Percentiles rank a stretch among this genome's conserved stretches.
Conservation (phyloP, 2,888 invertebrate species). For the Kuschelorhynchus macadamiae region DNA sequence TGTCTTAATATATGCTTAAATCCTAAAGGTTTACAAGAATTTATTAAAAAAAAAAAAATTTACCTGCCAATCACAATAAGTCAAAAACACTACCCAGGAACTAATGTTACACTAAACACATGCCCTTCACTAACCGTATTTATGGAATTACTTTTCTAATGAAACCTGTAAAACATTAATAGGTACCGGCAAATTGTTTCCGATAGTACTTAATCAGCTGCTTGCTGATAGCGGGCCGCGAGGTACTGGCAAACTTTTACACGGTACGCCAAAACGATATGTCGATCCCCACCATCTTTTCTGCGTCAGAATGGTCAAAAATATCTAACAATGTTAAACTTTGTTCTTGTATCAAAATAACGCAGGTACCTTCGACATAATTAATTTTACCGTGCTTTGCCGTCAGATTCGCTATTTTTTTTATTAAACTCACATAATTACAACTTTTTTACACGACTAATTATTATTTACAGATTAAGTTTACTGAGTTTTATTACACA, state of each 20-base stretch:
- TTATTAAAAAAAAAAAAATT: no score
- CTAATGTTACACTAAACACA: no score
- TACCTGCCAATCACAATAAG: no score
- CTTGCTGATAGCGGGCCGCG: constrained; percentile 23
- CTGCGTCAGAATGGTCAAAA: constrained; percentile 17
- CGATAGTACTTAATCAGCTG: constrained; percentile 19
- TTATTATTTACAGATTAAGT: no score
- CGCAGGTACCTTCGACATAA: constrained; percentile 13
- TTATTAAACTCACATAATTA: neutral
- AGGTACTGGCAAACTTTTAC: constrained; percentile 35
- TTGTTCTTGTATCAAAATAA: constrained; percentile 24
- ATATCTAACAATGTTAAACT: constrained; percentile 24
- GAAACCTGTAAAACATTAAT: neutral
- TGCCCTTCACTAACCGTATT: no score
- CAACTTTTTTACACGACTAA: no score
- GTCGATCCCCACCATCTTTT: constrained; percentile 23
- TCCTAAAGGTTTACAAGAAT: no score
- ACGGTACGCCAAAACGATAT: constrained; percentile 33
- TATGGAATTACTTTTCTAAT: no score
- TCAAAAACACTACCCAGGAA: no score
- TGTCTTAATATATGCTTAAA: no score
- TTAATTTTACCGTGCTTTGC: constrained; percentile 6
- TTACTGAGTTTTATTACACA: no score
- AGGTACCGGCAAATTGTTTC: neutral
- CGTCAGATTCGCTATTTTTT: constrained; percentile 9